A percentile compares a stretch with the other conserved stretches of the same genome.
phyloP scores from a whole-genome alignment of 2,888 invertebrate genomes.

The Anorthoa munda region DNA sequence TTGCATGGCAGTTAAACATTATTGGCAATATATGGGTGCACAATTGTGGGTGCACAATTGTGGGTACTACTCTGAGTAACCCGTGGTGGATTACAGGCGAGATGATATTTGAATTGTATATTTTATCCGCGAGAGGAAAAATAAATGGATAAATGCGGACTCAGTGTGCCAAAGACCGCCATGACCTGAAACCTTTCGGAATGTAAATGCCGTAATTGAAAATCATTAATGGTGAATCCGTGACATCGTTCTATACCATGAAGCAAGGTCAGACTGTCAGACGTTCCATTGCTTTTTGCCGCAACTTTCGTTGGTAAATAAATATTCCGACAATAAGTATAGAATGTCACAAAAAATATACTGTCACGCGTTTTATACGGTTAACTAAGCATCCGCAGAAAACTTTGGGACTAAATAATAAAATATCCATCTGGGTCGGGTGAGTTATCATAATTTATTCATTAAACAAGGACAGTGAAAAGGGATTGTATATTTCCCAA shows the following conservation, averaged over 20 bases:
- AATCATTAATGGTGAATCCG: conserved; percentile 44
- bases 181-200: conserved; percentile 45
- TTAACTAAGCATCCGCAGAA: not conserved
- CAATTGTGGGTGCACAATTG: no score
- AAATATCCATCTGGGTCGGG: not conserved
- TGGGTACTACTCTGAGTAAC: no score
- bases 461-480: conserved; percentile 28
- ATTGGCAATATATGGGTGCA: no score
- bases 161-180: not conserved
- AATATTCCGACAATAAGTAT: conserved; percentile 11
- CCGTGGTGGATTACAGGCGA: no score
- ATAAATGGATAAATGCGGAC: conserved; percentile 1
- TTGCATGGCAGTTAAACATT: no score
- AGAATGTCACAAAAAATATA: not conserved
- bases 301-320: conserved; percentile 1
- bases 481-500: conserved; percentile 6
- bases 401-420: conserved; percentile 3
- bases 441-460: conserved; percentile 10
- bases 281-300: not conserved
- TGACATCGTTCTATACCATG: conserved; percentile 38
- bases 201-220: conserved; percentile 49
- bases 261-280: conserved; percentile 47
- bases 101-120: no score
- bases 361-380: not conserved
- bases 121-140: conserved; percentile 12